Conservation (phyloP, 2,113 vertebrate species). For the Pelecanus crispus region DNA sequence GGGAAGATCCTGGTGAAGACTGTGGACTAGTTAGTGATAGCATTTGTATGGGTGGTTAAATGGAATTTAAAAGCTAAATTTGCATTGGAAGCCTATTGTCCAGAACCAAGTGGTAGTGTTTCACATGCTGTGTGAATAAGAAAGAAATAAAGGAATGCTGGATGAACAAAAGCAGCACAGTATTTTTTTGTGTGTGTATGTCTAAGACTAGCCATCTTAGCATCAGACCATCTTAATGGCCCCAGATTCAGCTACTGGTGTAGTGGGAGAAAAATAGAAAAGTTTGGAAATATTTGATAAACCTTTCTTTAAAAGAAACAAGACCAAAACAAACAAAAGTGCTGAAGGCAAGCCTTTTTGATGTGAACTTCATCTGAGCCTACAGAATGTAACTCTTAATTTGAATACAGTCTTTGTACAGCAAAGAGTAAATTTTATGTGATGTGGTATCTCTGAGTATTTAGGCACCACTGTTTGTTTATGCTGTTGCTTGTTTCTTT, state of each 20-base stretch:
- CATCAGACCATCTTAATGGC: neutral
- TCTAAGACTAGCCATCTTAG: neutral
- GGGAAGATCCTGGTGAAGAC: neutral
- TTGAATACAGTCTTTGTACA: neutral
- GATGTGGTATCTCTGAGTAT: neutral
- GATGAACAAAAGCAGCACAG: neutral
- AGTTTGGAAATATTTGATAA: neutral
- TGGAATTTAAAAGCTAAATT: neutral
- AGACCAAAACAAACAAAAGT: neutral
- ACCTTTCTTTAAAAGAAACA: neutral
- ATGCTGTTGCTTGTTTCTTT: neutral
- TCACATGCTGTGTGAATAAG: neutral
- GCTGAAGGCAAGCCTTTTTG: neutral
- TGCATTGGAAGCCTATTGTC: neutral
- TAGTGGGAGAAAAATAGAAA: neutral
- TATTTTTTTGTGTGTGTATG: neutral
- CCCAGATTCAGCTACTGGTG: neutral
- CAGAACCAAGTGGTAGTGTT: neutral
- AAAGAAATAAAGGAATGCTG: neutral
- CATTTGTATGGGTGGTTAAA: neutral
- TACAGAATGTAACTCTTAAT: neutral
- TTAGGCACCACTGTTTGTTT: neutral
- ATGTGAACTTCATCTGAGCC: neutral
- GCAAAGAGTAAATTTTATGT: neutral
- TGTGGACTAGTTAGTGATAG: neutral